Evolutionary conservation across 2,113 vertebrate species (phyloP), one percentile per base, ranked within the genome.

Genomic region (Beaufortia kweichowensis): DNA sequence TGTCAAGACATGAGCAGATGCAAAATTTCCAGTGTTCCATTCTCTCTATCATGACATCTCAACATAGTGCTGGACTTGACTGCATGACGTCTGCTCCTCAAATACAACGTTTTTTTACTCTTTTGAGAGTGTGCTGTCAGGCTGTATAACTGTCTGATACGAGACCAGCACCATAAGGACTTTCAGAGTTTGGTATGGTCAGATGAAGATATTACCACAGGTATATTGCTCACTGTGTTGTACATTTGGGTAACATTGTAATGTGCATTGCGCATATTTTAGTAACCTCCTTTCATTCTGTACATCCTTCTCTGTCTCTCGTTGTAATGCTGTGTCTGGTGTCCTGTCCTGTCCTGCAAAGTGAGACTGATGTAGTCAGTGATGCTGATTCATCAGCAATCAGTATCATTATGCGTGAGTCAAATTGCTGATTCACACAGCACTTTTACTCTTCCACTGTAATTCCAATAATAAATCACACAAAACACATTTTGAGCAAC

Each of bases 331-430:
- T 10, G 6, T 26, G 63, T 65, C 35, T 43, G 21, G 14, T 43
- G 39, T 12, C 41, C 65, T 67, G 65, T 67, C 65, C 43, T 6
- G 26, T 68, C 43, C 28, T 67, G 26, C 26, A 50, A 53, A 50
- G 65, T 68, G 19, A 33, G 26, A 43, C 21, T 10, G 63, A 43
- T 41, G 35, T 24, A 43, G 23, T 43, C 62, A 26, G 21, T 24
- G 35, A 64, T 15, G 33, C 62, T 24, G 35, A 41, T 64, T 41
- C 35, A 64, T 24, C 62, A 23, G 21, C 21, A 64, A 65, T 26
- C 21, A 15, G 35, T 26, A 35, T 43, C 62, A 65, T 65, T 65
- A 43, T 6, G 15, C 2, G 10, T 39, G 35, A 39, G 35, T 41
- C 62, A 41, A 65, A 65, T 24, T 43, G 62, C 62, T 65, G 62